Conservation (phyloP, 2,888 invertebrate species). For the Chaitophorus viminalis region DNA sequence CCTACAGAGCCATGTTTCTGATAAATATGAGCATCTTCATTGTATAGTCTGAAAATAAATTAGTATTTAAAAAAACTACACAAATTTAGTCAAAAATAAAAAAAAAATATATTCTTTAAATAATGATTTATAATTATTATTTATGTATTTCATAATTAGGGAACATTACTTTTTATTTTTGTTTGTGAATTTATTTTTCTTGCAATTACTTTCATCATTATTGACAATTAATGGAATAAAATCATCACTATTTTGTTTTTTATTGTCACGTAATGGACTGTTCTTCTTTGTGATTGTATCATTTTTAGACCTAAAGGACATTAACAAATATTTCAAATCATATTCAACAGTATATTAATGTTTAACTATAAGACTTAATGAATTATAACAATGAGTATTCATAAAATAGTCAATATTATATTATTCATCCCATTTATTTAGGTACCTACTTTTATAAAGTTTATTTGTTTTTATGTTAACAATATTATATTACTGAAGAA, state of each 20-base stretch:
- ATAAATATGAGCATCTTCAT: constrained; percentile 59
- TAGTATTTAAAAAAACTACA: not conserved
- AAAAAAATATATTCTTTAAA: not conserved
- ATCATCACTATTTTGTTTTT: constrained; percentile 69
- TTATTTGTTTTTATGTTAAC: too few relatives aligned
- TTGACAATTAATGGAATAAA: constrained; percentile 68
- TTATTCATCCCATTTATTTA: too few relatives aligned
- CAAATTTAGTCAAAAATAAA: not conserved
- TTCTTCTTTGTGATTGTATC: constrained; percentile 37
- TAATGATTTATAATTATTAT: not conserved
- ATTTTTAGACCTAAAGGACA: constrained; percentile 33
- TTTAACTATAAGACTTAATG: too few relatives aligned
- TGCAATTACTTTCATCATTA: constrained; percentile 65
- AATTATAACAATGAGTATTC: too few relatives aligned
- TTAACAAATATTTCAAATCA: not conserved
- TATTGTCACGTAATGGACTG: constrained; percentile 53
- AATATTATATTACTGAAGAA: too few relatives aligned
- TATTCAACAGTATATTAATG: too few relatives aligned
- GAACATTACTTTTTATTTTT: constrained; percentile 64
- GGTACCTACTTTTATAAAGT: too few relatives aligned
- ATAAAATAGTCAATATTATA: too few relatives aligned
- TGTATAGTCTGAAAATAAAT: constrained; percentile 34
- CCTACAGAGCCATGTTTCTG: constrained; percentile 40
- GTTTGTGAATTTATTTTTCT: constrained; percentile 36
- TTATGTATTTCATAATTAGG: not conserved